These are phyloP conservation scores for Porphyrio hochstetteri DNA, from an alignment of 2,113 vertebrate species.

Conservation along the genomic window DNA sequence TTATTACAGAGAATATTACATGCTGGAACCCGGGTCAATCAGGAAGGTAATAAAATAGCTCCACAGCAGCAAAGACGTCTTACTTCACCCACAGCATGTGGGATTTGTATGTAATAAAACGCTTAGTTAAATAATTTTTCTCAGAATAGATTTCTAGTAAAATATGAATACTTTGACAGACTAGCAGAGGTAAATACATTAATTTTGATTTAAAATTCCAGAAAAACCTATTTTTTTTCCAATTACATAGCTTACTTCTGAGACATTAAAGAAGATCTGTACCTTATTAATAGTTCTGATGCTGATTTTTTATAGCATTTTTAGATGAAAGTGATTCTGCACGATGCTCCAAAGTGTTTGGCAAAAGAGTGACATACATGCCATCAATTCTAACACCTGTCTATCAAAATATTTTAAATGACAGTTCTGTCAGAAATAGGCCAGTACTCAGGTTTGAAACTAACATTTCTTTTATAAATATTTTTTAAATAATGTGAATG, in stretches of 20 bases:
- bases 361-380: not conserved
- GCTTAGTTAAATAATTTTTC: not conserved
- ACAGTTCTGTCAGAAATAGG: not conserved
- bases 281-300: not conserved
- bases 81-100: not conserved
- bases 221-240: not conserved
- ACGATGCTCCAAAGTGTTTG: not conserved
- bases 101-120: not conserved
- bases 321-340: not conserved
- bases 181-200: not conserved
- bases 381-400: not conserved
- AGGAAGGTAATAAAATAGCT: constrained; percentile 9
- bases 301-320: not conserved
- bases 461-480: not conserved
- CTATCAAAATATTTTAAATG: not conserved
- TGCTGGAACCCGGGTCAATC: not conserved
- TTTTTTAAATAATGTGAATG: not conserved
- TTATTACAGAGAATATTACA: not conserved
- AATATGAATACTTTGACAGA: not conserved
- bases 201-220: constrained; percentile 34
- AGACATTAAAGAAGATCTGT: not conserved
- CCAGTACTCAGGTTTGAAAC: not conserved
- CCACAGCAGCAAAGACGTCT: not conserved
- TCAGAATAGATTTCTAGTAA: not conserved
- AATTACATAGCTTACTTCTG: not conserved